Conservation (phyloP, 2,113 vertebrate species). For the Microcebus griseorufus region DNA sequence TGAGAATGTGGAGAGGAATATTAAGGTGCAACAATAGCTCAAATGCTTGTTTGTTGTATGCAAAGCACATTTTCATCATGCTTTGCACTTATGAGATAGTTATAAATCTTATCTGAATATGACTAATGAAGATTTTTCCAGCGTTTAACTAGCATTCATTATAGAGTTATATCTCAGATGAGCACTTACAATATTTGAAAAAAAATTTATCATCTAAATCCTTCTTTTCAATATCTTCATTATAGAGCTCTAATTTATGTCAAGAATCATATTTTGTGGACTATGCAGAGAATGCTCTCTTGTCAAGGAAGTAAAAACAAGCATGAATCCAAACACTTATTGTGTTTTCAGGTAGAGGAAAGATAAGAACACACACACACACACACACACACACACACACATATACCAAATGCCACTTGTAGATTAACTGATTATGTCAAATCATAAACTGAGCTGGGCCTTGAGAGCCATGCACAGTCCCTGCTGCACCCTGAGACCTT, state of each 20-base stretch:
- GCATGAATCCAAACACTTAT: background rate
- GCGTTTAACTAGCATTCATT: background rate
- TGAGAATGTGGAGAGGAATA: background rate
- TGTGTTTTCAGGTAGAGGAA: background rate
- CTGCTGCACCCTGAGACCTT: background rate
- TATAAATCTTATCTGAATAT: background rate
- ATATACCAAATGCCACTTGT: rapidly evolving
- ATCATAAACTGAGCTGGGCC: background rate
- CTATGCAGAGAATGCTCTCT: background rate
- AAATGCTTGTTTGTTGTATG: background rate
- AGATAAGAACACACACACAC: background rate
- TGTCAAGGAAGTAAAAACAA: background rate
- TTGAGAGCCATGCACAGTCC: background rate
- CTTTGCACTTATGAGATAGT: background rate
- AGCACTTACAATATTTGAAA: background rate
- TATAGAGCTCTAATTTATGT: background rate
- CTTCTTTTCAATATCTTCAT: background rate
- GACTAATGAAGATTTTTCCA: background rate
- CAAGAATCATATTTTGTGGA: background rate
- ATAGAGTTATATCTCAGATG: background rate
- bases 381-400: background rate
- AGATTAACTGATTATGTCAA: background rate
- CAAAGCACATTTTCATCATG: background rate
- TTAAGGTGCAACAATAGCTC: background rate
- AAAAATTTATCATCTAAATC: background rate